Conservation (phyloP, 2,797 vertebrate species). For the Cirrhinus molitorella region DNA sequence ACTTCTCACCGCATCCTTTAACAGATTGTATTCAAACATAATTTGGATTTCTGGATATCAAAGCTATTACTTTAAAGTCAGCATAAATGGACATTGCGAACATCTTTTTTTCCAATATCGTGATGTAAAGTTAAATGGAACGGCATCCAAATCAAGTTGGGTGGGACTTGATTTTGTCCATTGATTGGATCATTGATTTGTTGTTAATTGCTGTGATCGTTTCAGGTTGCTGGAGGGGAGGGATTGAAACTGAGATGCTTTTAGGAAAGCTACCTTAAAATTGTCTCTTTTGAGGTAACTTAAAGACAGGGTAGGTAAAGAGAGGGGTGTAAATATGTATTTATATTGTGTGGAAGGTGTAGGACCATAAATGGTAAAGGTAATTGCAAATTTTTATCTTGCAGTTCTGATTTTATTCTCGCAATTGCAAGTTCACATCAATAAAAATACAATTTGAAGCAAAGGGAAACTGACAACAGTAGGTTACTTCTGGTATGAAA, state of each 20-base stretch:
- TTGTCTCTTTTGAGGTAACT: no score
- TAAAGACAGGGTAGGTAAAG: not conserved
- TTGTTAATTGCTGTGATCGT: not conserved
- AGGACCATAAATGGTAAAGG: no score
- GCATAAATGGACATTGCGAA: no score
- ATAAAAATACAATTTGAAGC: no score
- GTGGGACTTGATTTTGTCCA: not conserved
- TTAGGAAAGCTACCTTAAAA: not conserved
- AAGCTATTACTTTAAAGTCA: not conserved
- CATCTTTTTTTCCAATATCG: no score
- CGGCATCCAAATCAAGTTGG: not conserved
- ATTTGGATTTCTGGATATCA: not conserved
- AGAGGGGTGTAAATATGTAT: no score
- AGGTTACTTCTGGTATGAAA: no score
- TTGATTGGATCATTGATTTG: constrained; percentile 2
- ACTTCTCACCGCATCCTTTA: not conserved
- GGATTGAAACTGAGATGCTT: not conserved
- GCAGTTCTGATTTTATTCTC: no score
- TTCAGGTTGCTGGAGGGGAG: not conserved
- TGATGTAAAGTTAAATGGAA: not conserved
- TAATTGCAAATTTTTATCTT: no score
- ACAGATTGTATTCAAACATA: not conserved
- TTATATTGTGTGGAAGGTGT: not conserved
- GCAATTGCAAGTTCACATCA: no score
- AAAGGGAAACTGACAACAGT: no score